Base-by-base conservation (phyloP, 2,888 invertebrate genomes). In the Tenthredo amoena region DNA sequence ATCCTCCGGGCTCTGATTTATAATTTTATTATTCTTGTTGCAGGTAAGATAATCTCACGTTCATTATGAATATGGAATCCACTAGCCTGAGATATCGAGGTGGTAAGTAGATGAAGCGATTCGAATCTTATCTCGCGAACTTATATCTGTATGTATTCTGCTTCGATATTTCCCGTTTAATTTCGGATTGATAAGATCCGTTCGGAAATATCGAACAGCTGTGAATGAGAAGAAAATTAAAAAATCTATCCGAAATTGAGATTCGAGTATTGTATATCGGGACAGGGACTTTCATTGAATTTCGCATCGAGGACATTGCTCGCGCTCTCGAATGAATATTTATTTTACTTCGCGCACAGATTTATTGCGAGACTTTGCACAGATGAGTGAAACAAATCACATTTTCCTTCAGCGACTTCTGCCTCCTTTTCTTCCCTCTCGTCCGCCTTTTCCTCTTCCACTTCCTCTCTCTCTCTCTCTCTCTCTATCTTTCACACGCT, bases 361-460 rank as follows among this genome's bases (percentile, higher is more conserved):
- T 58, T 58, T 58, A 81, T 81, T 37, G 21, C 58, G 34, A 40
- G 81, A 58, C 62, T 81, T 81, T 81, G 37, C 58, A 37, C 81
- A 62, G 81, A 81, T 37, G 81, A 81, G 40, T 62, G 62, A 77
- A 77, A 77, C 77, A 77, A 77, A 77, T 77, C 77, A 55, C 50
- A 77, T 77, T 77, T 77, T 21, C 40, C 55, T 50, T 55, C 77
- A 77, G 62, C 81, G 40, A 81, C 40, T 81, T 26, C n/a, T 81
- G 21, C 50, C 37, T 58, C 21, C 37, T 40, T 7, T 37, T 40
- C 21, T 37, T 21, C 12, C 37, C 37, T 77, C 15, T 77, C 34
- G 9, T 34, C n/a, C 18, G 50, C 50, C 18, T 15, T 40, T 62
- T 40, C 15, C 40, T 40, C 21, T 62, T 18, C 18, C 6, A n/a